A percentile compares a stretch with the other conserved stretches of the same genome.
Conservation (phyloP, 2,113 vertebrate species). For the Vimba vimba region DNA sequence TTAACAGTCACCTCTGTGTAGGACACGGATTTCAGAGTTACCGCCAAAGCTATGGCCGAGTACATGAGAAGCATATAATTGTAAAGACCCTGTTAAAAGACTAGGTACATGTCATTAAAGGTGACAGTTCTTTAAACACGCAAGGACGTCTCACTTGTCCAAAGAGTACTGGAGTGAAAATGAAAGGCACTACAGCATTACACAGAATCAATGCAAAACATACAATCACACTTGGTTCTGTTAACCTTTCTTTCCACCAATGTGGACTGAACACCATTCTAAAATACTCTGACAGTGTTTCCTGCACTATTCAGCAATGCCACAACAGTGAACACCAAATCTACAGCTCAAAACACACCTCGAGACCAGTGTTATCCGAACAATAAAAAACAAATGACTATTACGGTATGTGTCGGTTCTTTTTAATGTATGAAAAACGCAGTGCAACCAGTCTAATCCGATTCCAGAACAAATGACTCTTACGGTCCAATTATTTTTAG, state of each 20-base stretch:
- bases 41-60: slow-evolving; percentile 20
- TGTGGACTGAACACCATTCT: background rate
- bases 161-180: slow-evolving; percentile 12
- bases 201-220: background rate
- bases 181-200: background rate
- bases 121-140: slow-evolving; percentile 15
- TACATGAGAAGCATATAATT: slow-evolving; percentile 35
- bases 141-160: background rate
- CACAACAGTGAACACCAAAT: too few relatives aligned
- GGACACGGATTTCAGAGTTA: slow-evolving; percentile 44
- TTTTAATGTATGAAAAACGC: background rate
- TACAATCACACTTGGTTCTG: background rate
- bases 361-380: background rate
- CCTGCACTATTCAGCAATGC: background rate
- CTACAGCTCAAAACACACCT: background rate
- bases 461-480: background rate
- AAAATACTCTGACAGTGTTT: background rate
- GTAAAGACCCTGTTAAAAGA: slow-evolving; percentile 31
- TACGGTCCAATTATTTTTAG: background rate
- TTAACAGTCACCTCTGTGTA: slow-evolving; percentile 61
- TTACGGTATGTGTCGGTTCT: background rate
- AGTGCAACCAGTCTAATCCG: background rate
- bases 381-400: background rate
- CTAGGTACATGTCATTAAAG: slow-evolving; percentile 19
- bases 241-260: background rate